Evolutionary conservation across 2,888 invertebrate species (phyloP).

Genomic region (Perizoma affinitatum): DNA sequence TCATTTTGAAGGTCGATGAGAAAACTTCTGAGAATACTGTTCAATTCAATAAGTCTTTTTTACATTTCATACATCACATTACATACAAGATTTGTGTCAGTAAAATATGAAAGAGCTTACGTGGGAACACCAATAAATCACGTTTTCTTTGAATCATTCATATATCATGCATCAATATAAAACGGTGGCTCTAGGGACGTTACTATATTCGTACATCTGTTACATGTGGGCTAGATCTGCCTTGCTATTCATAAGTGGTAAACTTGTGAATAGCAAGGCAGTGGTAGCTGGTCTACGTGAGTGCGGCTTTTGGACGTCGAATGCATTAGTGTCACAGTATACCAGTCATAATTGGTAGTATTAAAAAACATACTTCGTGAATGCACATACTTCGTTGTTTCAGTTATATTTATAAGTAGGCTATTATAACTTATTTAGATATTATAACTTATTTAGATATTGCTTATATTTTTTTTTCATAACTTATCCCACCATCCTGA

Average conservation of each 20-base stretch:
- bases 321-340: background rate
- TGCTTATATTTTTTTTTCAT: no score
- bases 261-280: no score
- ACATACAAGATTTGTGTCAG: background rate
- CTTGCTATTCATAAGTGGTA: no score
- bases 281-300: no score
- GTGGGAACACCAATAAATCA: background rate
- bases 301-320: background rate
- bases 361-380: no score
- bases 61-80: background rate
- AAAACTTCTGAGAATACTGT: background rate
- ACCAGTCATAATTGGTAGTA: no score
- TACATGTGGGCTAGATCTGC: background rate
- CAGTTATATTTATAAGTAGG: no score
- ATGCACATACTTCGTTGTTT: no score
- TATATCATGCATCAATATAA: background rate
- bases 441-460: no score
- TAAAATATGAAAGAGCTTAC: background rate
- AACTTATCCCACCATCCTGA: no score
- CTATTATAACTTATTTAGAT: no score
- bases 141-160: conserved; percentile 1
- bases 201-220: background rate
- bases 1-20: no score
- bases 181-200: background rate
- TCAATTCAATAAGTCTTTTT: background rate